These are phyloP conservation scores for Desmophyllum pertusum DNA, from an alignment of 92 coral and sea anemone genomes.

Conservation along the genomic window DNA sequence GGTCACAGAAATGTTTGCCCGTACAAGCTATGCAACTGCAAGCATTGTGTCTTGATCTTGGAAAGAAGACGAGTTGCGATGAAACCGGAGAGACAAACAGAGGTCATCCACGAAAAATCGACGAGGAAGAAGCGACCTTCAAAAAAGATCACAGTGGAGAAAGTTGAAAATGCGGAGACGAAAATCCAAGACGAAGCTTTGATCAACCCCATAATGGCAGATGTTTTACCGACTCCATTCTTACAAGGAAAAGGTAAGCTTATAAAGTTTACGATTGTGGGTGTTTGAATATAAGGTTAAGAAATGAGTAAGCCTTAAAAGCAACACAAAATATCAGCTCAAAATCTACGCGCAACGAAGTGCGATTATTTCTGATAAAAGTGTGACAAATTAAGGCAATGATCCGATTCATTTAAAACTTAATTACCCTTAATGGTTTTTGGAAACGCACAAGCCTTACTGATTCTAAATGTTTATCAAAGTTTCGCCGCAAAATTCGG, in stretches of 20 bases:
- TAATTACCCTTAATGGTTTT: not conserved
- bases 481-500: not conserved
- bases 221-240: not conserved
- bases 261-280: not conserved
- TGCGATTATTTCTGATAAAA: too few species aligned
- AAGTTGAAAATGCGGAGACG: not conserved
- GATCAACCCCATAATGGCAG: not conserved
- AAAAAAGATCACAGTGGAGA: not conserved
- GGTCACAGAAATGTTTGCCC: conserved; percentile 54
- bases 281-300: too few species aligned
- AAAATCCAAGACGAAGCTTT: not conserved
- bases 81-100: conserved; percentile 4
- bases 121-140: conserved; percentile 1
- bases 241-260: conserved; percentile 15
- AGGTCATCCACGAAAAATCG: not conserved
- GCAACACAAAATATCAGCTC: too few species aligned
- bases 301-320: too few species aligned
- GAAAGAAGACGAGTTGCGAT: conserved; percentile 33
- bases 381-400: not conserved
- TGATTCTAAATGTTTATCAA: too few species aligned
- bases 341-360: too few species aligned
- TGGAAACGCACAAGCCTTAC: not conserved
- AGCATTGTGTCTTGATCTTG: conserved; percentile 47
- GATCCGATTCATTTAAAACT: not conserved
- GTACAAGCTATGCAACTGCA: conserved; percentile 41